Percentiles rank a stretch among this genome's conserved stretches.
These are phyloP conservation scores for Melitaea athalia DNA, from an alignment of 2,888 invertebrate species.

Conservation along the genomic window DNA sequence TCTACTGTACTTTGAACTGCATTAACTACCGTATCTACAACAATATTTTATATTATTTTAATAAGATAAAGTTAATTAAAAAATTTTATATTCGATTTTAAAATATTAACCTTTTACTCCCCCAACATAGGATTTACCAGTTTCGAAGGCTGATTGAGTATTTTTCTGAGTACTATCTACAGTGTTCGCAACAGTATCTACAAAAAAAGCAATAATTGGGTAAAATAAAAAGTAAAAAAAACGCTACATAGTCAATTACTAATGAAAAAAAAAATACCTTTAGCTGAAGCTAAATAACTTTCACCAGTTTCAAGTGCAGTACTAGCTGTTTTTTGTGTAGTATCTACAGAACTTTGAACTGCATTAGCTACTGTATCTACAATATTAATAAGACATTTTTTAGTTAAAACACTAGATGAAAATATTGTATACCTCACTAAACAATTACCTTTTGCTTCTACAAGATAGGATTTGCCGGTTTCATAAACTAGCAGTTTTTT, in stretches of 20 bases:
- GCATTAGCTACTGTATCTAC: slow-evolving; percentile 48
- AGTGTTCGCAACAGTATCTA: slow-evolving; percentile 28
- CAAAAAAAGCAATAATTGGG: no score
- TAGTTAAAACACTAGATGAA: background rate
- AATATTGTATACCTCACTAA: background rate
- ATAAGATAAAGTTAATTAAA: background rate
- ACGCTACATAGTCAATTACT: no score
- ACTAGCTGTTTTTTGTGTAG: slow-evolving; percentile 53
- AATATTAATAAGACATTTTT: slow-evolving; percentile 3
- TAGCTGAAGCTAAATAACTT: slow-evolving; percentile 35
- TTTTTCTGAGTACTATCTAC: slow-evolving; percentile 50
- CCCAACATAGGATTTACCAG: slow-evolving; percentile 52
- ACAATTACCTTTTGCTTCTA: background rate
- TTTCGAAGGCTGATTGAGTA: slow-evolving; percentile 54
- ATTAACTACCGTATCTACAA: slow-evolving; percentile 48
- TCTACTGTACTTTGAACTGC: slow-evolving; percentile 42
- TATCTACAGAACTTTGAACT: slow-evolving; percentile 42
- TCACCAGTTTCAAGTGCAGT: slow-evolving; percentile 49
- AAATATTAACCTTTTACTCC: background rate
- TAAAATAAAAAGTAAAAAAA: no score
- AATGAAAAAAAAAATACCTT: slow-evolving; percentile 28
- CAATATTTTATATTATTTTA: background rate
- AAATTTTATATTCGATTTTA: background rate
- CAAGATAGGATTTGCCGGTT: slow-evolving; percentile 53
- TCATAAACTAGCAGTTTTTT: slow-evolving; percentile 55